Conservation (phyloP, 2,797 vertebrate species). For the Cheirogaleus major region DNA sequence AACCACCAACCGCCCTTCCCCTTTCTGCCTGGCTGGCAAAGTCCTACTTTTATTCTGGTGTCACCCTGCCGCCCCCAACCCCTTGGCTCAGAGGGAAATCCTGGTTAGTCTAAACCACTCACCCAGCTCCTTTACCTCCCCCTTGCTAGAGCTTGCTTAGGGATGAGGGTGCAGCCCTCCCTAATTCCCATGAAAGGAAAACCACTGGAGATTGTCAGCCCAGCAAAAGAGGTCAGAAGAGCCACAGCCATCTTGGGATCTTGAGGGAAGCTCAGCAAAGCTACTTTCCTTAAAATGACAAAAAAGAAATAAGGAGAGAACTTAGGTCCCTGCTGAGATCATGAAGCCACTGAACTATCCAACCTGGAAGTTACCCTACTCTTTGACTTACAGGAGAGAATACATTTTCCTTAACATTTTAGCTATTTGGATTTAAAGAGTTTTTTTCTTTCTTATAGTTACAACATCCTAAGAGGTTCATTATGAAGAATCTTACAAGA, state of each 20-base stretch:
- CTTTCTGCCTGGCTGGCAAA: not conserved
- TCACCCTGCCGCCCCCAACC: not conserved
- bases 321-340: not conserved
- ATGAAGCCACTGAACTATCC: not conserved
- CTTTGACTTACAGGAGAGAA: not conserved
- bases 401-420: not conserved
- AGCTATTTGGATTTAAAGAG: not conserved
- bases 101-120: not conserved
- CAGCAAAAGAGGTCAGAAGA: not conserved
- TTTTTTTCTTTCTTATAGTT: conserved; percentile 13
- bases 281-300: not conserved
- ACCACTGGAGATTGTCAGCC: not conserved
- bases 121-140: not conserved
- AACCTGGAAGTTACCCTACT: not conserved
- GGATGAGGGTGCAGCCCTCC: not conserved
- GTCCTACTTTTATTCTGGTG: not conserved
- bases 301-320: not conserved
- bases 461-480: not conserved
- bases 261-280: not conserved
- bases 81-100: conserved; percentile 7
- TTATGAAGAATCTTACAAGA: conserved; percentile 29
- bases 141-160: not conserved
- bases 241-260: not conserved
- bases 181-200: conserved; percentile 32
- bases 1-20: not conserved